Conservation (phyloP, 2,113 vertebrate species). For the Coreoperca whiteheadi region DNA sequence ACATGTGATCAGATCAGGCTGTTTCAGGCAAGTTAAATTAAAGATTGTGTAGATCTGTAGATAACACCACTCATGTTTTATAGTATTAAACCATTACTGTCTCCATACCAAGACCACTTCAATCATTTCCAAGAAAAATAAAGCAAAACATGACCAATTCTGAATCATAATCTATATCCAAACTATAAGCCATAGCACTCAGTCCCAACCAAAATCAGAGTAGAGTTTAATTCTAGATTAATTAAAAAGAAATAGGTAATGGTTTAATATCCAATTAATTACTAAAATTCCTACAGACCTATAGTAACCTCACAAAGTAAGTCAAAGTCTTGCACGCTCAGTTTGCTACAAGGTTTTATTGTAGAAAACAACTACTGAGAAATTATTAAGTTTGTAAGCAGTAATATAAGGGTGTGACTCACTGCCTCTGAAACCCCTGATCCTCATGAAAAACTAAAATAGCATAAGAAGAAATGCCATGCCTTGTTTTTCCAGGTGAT, state of each 20-base stretch:
- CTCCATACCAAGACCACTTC: background rate
- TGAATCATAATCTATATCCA: background rate
- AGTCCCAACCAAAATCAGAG: background rate
- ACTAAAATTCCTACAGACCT: background rate
- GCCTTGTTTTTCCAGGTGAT: background rate
- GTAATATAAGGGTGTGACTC: background rate
- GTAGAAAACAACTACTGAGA: background rate
- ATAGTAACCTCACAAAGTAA: background rate
- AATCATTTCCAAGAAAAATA: background rate
- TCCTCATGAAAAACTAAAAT: background rate
- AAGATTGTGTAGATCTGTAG: background rate
- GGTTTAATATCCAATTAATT: background rate
- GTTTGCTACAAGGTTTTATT: background rate
- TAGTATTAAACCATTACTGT: background rate
- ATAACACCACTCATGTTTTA: no score
- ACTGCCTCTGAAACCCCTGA: background rate
- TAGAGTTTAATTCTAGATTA: background rate
- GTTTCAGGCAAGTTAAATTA: background rate
- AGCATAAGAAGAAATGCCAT: background rate
- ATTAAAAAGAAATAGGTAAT: background rate
- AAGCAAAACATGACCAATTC: background rate
- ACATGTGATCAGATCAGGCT: background rate
- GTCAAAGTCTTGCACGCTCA: background rate
- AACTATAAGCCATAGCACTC: background rate
- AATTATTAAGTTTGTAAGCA: background rate